Evolutionary conservation across 2,888 invertebrate genomes (phyloP), one percentile per base, ranked within the genome.

Genomic region (Daptonema setosum): DNA sequence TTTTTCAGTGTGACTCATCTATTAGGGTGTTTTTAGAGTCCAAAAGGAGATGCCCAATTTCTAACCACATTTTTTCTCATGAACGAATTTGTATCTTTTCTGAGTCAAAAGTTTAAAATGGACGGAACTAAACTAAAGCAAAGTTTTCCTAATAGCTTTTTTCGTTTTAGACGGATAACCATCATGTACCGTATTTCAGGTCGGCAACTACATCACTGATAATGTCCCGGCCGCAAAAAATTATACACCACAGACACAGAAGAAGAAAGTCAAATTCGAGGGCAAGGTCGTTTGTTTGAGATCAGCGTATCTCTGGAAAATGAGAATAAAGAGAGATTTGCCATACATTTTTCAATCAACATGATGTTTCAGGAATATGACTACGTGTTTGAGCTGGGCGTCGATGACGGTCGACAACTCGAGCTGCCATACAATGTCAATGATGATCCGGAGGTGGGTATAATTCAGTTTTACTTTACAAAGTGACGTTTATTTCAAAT

Each of bases 361-460:
- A 17, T 35, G 35, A 8, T 35, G 35, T 17, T n/a, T n/a, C 30
- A 79, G 77, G 83, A 86, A 67, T 95, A 90, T 69, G 95, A 95
- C 74, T 91, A 80, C 73, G 90, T 93, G 29, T 93, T 95, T 72
- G 83, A 81, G 62, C 87, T 95, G n/a, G 91, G 91, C 66, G 82
- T 93, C 56, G 85, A 88, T 67, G 90, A 90, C 67, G 86, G 84
- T 1, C 80, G 80, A 53, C 80, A 87, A 0, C 75, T 91, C 24
- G 88, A 93, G 71, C 75, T 95, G 61, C 90, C 91, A 0, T 95
- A 82, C 71, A 90, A 95, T 72, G 78, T 78, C 59, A 80, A 78
- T n/a, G 85, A 91, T 63, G 90, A 93, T 74, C 88, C 90, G 0
- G 91, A 87, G 83, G n/a, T n/a, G n/a, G n/a, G n/a, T n/a, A n/a